Base-by-base conservation (phyloP, 2,888 invertebrate genomes). In the Latheticus oryzae region DNA sequence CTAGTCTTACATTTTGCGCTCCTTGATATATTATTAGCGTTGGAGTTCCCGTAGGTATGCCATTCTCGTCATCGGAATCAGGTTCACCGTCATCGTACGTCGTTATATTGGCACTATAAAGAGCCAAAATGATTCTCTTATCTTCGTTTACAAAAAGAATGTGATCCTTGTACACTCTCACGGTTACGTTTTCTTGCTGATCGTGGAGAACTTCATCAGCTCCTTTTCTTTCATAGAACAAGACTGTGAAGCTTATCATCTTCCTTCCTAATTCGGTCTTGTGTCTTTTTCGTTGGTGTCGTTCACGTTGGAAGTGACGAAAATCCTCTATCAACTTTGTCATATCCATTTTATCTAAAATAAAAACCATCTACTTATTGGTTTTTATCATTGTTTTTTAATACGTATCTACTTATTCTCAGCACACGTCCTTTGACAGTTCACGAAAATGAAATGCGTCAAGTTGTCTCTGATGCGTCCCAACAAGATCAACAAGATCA, bases 41-140 rank as follows among this genome's bases (percentile, higher is more conserved):
- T 38, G 19, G 19, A 17, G 38, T 38, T 38, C 19, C 21, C 5
- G 19, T 38, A 38, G 19, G 38, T 38, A 38, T 9, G 38, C 19
- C 17, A 38, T 38, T 38, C 8, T 38, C 38, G 1, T 38, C 38
- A 38, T 38, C 28, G 24, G 51, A 51, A 24, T 51, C 40, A 26
- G 51, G 51, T 37, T 51, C 51, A 9, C 37, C 51, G 28, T 51
- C 51, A 40, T 51, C 51, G 37, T 26, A 51, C 37, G 26, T 47
- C 16, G 9, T 47, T 47, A 47, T 47, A 47, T 47, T 33, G 21
- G 47, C 33, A 47, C 11, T 33, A 47, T 47, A 47, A 47, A 47
- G 32, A 15, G 19, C 5, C 17, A 47, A 47, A 47, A 47, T 32
- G 33, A 33, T 8, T 32, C 47, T 47, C 32, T 19, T 32, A 47